A percentile compares a stretch with the other conserved stretches of the same genome.
Conservation (phyloP, 92 coral and sea anemone species). For the Chrysogorgia sp. region DNA sequence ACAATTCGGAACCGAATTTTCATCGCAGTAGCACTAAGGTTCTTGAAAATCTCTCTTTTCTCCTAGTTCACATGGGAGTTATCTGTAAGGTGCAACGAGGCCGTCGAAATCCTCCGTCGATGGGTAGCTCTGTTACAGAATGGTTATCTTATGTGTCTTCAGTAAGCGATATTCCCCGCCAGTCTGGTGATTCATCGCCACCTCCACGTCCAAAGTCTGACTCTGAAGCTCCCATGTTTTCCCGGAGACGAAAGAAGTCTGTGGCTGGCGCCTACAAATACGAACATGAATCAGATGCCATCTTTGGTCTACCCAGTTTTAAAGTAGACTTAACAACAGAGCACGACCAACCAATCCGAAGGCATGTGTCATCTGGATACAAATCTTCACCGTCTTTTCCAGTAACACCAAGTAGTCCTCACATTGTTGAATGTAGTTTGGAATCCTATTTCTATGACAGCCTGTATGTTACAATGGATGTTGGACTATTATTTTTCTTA, state of each 20-base stretch:
- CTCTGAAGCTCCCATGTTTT: neutral
- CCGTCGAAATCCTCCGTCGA: slow-evolving; percentile 94
- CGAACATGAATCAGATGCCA: slow-evolving; percentile 94
- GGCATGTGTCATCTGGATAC: slow-evolving; percentile 7
- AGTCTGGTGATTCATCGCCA: slow-evolving; percentile 62
- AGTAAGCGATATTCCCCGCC: slow-evolving; percentile 78
- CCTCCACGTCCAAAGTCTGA: slow-evolving; percentile 55
- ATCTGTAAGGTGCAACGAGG: slow-evolving; percentile 95
- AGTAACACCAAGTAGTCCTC: slow-evolving; percentile 85
- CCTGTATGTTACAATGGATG: slow-evolving; percentile 96
- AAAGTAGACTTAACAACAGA: slow-evolving; percentile 77
- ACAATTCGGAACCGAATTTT: too few species aligned
- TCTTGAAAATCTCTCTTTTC: neutral
- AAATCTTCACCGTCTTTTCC: slow-evolving; percentile 38
- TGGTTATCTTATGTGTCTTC: slow-evolving; percentile 98
- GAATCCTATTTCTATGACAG: slow-evolving; percentile 92
- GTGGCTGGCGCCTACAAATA: slow-evolving; percentile 74
- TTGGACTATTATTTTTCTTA: slow-evolving; percentile 89
- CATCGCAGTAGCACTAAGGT: too few species aligned
- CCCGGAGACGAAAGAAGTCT: slow-evolving; percentile 61
- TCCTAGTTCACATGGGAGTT: slow-evolving; percentile 76
- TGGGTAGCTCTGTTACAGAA: slow-evolving; percentile 97
- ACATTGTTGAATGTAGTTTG: slow-evolving; percentile 89
- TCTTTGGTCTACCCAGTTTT: slow-evolving; percentile 91
- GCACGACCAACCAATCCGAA: slow-evolving; percentile 94